Conservation (phyloP, 1,140 invertebrate species). For the Ceratina australensis region DNA sequence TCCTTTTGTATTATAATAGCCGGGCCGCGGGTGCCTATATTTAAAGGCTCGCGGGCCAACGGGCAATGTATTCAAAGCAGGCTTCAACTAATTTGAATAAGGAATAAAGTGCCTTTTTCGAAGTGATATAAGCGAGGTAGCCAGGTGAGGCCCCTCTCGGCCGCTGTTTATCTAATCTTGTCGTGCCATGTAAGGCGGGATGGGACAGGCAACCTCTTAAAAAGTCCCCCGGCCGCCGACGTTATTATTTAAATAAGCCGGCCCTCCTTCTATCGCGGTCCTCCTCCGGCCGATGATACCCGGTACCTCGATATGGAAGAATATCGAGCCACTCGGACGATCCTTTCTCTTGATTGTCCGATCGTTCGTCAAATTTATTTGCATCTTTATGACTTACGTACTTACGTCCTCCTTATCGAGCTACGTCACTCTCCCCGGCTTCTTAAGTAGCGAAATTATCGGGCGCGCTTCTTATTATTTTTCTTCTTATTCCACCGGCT, state of each 20-base stretch:
- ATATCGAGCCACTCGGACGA: slow-evolving; percentile 29
- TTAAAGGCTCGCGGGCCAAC: slow-evolving; percentile 53
- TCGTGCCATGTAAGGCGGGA: slow-evolving; percentile 67
- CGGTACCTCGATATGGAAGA: slow-evolving; percentile 27
- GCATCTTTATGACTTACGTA: slow-evolving; percentile 32
- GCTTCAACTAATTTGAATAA: slow-evolving; percentile 71
- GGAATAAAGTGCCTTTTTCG: slow-evolving; percentile 71
- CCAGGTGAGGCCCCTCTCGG: slow-evolving; percentile 46
- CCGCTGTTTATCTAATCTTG: slow-evolving; percentile 68
- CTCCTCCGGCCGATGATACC: slow-evolving; percentile 20
- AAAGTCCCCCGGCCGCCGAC: slow-evolving; percentile 60
- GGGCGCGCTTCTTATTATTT: background rate
- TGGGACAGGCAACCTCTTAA: slow-evolving; percentile 65
- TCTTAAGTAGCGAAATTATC: background rate
- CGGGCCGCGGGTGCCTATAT: slow-evolving; percentile 48
- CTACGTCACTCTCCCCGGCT: background rate
- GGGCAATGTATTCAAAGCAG: slow-evolving; percentile 67
- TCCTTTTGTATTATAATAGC: slow-evolving; percentile 71
- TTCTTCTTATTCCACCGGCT: too few relatives aligned
- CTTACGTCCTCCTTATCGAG: slow-evolving; percentile 11
- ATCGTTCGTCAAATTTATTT: slow-evolving; percentile 37
- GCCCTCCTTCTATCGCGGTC: background rate
- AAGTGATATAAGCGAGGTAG: slow-evolving; percentile 64
- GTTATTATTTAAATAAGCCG: slow-evolving; percentile 69
- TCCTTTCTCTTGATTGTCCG: background rate